Percentiles rank a stretch among this genome's conserved stretches.
Conservation (phyloP, 2,888 invertebrate genomes). For the Clanis bilineata region DNA sequence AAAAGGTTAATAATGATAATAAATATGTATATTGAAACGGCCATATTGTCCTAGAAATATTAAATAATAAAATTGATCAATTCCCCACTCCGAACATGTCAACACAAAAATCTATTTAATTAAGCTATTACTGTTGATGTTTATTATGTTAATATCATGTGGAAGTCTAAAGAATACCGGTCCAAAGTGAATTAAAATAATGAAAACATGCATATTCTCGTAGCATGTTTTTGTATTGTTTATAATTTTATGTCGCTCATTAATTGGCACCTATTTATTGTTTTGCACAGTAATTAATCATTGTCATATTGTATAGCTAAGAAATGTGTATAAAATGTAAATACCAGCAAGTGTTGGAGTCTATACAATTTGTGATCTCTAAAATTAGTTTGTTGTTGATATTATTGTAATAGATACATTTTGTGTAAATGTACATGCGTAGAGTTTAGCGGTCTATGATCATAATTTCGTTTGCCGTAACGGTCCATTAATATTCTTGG, state of each 20-base stretch:
- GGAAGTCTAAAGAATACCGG: no score
- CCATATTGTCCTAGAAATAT: no score
- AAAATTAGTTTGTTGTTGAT: slow-evolving; percentile 10
- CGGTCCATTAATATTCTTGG: neutral
- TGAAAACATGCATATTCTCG: no score
- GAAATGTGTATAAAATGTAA: slow-evolving; percentile 1
- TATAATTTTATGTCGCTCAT: neutral
- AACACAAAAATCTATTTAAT: no score
- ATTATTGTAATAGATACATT: slow-evolving; percentile 6
- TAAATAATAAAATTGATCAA: no score
- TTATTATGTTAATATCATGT: no score
- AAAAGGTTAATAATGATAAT: no score
- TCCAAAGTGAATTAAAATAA: no score
- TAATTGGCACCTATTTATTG: slow-evolving; percentile 6
- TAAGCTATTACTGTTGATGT: no score
- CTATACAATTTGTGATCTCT: slow-evolving; percentile 15
- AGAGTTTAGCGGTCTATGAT: neutral
- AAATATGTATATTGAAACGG: no score
- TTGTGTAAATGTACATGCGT: neutral
- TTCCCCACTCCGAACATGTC: no score
- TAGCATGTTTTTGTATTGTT: neutral
- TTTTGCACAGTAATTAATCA: slow-evolving; percentile 2
- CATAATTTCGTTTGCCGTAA: neutral
- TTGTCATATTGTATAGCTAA: neutral
- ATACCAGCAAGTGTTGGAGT: slow-evolving; percentile 10